Base-by-base conservation (phyloP, 2,797 vertebrate genomes). In the Chelmon rostratus region DNA sequence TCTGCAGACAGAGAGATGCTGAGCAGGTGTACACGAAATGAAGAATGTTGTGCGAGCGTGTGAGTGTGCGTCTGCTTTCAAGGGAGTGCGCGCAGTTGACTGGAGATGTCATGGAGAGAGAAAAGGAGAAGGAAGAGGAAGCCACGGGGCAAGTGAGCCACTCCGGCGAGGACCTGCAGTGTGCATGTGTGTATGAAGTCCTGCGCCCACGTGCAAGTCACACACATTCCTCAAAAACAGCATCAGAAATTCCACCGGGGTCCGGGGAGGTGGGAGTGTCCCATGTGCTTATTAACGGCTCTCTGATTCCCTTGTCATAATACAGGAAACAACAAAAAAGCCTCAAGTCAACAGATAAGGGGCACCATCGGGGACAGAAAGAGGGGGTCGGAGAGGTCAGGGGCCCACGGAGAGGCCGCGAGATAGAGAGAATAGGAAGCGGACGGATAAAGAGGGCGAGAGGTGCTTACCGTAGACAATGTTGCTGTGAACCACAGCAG, bases 251-350 rank as follows among this genome's bases (percentile, higher is more conserved):
- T 92, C 93, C 90, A 73, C 72, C 57, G 78, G 74, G 89, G 82
- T 83, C 80, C 37, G 3, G 81, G 71, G 59, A 59, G 83, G 82
- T 69, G 81, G 88, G 83, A 74, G 76, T 87, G 90, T 92, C 92
- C 85, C 90, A 87, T 91, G 75, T 68, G 81, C 73, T 94, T 93
- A 94, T 91, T 94, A 90, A 94, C 81, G 86, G 78, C 68, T 89
- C 86, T 71, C 54, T 91, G 93, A 77, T 77, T 91, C 89, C 63
- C 85, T 94, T 93, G 89, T 91, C 90, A 82, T 85, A 84, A 86
- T 78, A 88, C 84, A 85, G 86, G 86, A 86, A 91, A 91, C 86
- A 69, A 83, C 49, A 56, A 89, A 90, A 90, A 85, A 68, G 52
- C 72, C 79, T 85, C 83, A 65, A 76, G 85, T 88, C 90, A 86